Base-by-base conservation (phyloP, 2,113 vertebrate genomes). In the Gymnarchus niloticus region DNA sequence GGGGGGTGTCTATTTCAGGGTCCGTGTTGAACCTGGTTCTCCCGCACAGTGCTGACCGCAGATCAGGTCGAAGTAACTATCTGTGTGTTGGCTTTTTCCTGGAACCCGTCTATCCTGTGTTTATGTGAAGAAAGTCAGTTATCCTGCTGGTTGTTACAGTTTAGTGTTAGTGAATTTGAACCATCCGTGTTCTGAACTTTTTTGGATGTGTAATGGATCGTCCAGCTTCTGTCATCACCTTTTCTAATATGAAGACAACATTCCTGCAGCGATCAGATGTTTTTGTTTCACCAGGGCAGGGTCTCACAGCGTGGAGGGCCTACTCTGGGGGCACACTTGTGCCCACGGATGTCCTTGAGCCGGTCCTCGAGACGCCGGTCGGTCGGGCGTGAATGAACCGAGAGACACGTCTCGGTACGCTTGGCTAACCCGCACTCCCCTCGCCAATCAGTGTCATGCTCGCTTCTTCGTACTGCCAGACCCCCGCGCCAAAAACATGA, bases 331-430 rank as follows among this genome's bases (percentile, higher is more conserved):
- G n/a, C n/a, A n/a, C n/a, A n/a, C n/a, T 6, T 73, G 48, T 86
- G 49, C 61, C 54, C 1, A 48, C 80, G 73, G 25, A 28, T 84
- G 77, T 12, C 41, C 56, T 51, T 49, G 2, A 28, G 25, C 61
- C 61, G 7, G 3, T 33, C 77, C 77, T 4, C 44, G 6, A 80
- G 77, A 23, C 21, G 46, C 49, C 77, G n/a, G 48, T 48, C 21
- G 0, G 1, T 23, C 28, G 83, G 59, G 65, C 56, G 85, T 57
- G 83, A 87, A 76, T 46, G 77, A 28, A 33, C 65, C 37, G 41
- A 28, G 56, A 46, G 83, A 82, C 56, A 28, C 82, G 81, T 83
- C 69, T n/a, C 56, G 49, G 81, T 61, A 77, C 21, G 37, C 56
- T 49, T 41, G 61, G 14, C 6, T 51, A 48, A 61, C 61, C 17